Conservation (phyloP, 2,888 invertebrate genomes). For the Glyphotaelius pellucidus region DNA sequence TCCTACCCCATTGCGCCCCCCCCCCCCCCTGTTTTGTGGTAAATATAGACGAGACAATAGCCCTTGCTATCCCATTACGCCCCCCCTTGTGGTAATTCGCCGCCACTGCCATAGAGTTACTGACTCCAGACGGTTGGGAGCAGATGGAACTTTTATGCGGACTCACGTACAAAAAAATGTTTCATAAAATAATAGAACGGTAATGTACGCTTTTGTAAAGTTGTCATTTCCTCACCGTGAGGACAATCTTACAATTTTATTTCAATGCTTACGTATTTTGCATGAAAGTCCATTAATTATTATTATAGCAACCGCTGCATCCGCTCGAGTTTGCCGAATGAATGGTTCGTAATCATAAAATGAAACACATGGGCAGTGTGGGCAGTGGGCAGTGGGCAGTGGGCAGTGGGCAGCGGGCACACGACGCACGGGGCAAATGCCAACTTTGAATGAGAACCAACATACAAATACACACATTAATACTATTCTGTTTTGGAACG, state of each 20-base stretch:
- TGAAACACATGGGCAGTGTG: not conserved
- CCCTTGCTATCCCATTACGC: too few species aligned
- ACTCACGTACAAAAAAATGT: too few species aligned
- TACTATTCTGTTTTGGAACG: not conserved
- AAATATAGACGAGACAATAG: too few species aligned
- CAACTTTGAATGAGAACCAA: not conserved
- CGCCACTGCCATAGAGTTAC: too few species aligned
- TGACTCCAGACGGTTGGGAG: too few species aligned
- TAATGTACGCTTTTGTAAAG: too few species aligned
- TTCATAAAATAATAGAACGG: too few species aligned
- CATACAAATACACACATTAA: not conserved
- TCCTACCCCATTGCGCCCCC: too few species aligned
- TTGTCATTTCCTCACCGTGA: not conserved
- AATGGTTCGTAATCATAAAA: not conserved
- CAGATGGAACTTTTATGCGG: too few species aligned
- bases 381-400: too few species aligned
- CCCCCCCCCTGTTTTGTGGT: too few species aligned
- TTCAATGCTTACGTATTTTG: not conserved
- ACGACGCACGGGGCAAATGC: not conserved
- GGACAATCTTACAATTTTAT: not conserved
- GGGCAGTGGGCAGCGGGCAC: not conserved
- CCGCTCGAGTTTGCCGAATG: slow-evolving; percentile 14
- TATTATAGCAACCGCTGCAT: not conserved
- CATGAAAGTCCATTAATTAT: not conserved
- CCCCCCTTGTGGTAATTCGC: too few species aligned